These are phyloP conservation scores for Antheraea pernyi DNA, from an alignment of 1,140 invertebrate genomes.

Conservation along the genomic window DNA sequence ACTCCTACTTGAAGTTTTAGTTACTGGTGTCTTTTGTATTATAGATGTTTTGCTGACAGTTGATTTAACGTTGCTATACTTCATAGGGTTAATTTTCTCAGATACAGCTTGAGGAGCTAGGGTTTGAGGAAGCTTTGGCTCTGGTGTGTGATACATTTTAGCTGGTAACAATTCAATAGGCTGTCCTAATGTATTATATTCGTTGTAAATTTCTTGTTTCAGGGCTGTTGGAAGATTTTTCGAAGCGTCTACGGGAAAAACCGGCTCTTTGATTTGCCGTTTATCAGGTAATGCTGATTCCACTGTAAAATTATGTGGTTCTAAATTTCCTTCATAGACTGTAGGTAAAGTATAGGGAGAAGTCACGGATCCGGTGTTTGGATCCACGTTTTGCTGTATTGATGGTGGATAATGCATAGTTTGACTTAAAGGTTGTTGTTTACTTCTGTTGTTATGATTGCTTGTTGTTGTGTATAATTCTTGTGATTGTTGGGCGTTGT, in stretches of 20 bases:
- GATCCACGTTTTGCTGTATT: constrained; percentile 32
- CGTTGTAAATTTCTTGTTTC: constrained; percentile 29
- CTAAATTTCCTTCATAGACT: not conserved
- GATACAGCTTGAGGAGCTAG: constrained; percentile 47
- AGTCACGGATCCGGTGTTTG: constrained; percentile 22
- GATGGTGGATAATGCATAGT: constrained; percentile 17
- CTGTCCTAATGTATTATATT: constrained; percentile 63
- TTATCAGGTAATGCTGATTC: constrained; percentile 14
- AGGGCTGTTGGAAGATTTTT: constrained; percentile 23
- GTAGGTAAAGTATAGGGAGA: not conserved
- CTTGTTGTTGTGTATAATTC: not conserved
- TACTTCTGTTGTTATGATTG: not conserved
- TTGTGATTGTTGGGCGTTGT: not conserved
- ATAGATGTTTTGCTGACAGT: constrained; percentile 63
- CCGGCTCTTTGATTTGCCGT: constrained; percentile 44
- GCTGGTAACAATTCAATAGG: constrained; percentile 49
- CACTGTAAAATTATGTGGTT: not conserved
- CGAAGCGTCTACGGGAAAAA: constrained; percentile 51
- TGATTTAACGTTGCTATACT: constrained; percentile 51
- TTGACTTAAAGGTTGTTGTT: not conserved
- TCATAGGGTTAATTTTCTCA: constrained; percentile 24
- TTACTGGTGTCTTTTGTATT: constrained; percentile 36
- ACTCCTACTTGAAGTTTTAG: constrained; percentile 46
- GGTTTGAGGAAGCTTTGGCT: constrained; percentile 52
- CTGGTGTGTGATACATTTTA: constrained; percentile 34